These are phyloP conservation scores for Apaloderma vittatum DNA, from an alignment of 2,113 vertebrate species.

Conservation along the genomic window DNA sequence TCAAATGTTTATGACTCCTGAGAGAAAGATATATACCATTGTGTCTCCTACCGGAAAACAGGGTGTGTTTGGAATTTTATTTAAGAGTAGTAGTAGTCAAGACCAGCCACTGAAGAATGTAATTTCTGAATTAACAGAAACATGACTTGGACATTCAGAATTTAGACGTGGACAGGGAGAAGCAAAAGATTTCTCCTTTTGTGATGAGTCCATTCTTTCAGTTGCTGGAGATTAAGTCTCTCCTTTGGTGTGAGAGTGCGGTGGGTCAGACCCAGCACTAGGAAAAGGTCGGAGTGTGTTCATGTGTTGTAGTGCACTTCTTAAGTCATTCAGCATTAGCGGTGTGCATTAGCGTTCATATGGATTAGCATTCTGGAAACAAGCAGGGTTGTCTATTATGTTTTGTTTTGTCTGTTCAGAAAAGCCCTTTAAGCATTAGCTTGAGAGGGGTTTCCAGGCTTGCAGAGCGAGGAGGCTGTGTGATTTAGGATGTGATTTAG, in stretches of 20 bases:
- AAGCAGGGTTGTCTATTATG: not conserved
- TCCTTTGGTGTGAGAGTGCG: not conserved
- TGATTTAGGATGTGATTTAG: constrained; percentile 1
- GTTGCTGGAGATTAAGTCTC: not conserved
- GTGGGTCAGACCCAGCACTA: not conserved
- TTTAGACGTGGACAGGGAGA: not conserved
- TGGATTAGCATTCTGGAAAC: constrained; percentile 15
- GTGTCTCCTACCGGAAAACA: not conserved
- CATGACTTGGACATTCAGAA: not conserved
- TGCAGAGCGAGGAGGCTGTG: not conserved
- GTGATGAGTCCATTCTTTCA: not conserved
- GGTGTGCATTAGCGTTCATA: not conserved
- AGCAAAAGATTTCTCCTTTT: not conserved
- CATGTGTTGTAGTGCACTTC: not conserved
- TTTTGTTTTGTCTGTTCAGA: not conserved
- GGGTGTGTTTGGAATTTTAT: not conserved
- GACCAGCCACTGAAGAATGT: not conserved
- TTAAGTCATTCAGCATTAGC: not conserved
- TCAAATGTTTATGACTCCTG: not conserved
- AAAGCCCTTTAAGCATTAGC: constrained; percentile 23
- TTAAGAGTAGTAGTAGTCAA: not conserved
- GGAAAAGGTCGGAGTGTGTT: not conserved
- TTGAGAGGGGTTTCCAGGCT: not conserved
- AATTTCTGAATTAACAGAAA: not conserved
- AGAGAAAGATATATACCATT: not conserved